phyloP scores from a whole-genome alignment of 2,797 vertebrate species.

The Myotis findleyi region DNA sequence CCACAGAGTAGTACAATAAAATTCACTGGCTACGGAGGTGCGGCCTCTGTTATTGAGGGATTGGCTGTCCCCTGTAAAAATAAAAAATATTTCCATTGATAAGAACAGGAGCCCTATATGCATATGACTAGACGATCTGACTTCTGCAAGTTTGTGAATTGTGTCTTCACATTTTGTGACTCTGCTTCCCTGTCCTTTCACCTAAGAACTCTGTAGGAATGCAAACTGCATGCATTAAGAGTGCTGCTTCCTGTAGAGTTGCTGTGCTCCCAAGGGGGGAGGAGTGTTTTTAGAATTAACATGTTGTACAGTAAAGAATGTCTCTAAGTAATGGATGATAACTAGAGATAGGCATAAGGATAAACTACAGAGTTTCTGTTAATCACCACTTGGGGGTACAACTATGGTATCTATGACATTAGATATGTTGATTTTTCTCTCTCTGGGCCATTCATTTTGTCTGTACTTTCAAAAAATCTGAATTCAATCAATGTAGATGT shows the following conservation, averaged over 20 bases:
- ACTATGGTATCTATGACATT: conserved; percentile 50
- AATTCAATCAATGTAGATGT: conserved; percentile 59
- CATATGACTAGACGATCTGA: conserved; percentile 29
- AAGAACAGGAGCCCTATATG: neutral
- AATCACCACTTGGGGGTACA: conserved; percentile 51
- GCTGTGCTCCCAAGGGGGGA: neutral
- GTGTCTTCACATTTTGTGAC: conserved; percentile 47
- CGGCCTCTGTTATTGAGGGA: neutral
- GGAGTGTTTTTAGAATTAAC: conserved; percentile 36
- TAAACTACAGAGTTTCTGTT: conserved; percentile 43
- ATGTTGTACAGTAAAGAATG: neutral
- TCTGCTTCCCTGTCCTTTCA: neutral
- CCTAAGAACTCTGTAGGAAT: conserved; percentile 52
- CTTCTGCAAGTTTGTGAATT: neutral
- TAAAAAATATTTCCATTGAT: conserved; percentile 28
- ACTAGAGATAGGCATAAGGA: neutral
- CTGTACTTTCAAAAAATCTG: conserved; percentile 54
- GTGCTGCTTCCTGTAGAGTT: conserved; percentile 11
- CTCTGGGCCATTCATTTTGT: conserved; percentile 32
- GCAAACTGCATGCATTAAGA: conserved; percentile 28
- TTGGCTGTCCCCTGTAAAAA: neutral
- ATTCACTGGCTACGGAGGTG: neutral
- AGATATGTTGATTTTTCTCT: conserved; percentile 54
- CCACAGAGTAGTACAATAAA: neutral
- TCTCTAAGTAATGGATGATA: neutral